These are phyloP conservation scores for Capromys pilorides DNA, from an alignment of 2,797 vertebrate genomes.

Conservation along the genomic window DNA sequence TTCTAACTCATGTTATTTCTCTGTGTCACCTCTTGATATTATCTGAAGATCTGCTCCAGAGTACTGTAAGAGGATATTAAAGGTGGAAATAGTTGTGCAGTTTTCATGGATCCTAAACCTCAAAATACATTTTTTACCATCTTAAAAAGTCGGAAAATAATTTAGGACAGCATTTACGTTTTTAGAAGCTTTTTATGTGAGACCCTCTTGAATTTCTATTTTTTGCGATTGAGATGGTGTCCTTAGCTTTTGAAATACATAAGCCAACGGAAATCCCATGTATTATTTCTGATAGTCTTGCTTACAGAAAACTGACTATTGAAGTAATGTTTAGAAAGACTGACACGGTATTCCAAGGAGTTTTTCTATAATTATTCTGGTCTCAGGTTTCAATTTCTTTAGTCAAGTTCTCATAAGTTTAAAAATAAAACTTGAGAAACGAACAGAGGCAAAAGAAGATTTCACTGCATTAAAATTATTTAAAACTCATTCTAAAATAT, in stretches of 20 bases:
- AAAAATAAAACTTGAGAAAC: neutral
- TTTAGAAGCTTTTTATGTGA: neutral
- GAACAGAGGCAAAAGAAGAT: neutral
- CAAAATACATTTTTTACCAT: neutral
- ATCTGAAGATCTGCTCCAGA: constrained; percentile 42
- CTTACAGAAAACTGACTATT: neutral
- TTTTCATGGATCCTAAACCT: constrained; percentile 1
- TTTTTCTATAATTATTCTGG: constrained; percentile 23
- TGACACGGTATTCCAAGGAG: neutral
- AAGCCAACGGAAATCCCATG: neutral
- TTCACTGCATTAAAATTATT: neutral
- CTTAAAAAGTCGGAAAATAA: neutral
- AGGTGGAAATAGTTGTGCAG: constrained; percentile 44
- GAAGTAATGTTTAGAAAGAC: neutral
- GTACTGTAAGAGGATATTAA: constrained; percentile 44
- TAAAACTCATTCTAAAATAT: constrained; percentile 52
- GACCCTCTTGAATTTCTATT: constrained; percentile 24
- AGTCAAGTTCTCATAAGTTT: neutral
- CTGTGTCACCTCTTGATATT: constrained; percentile 27
- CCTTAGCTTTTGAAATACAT: neutral
- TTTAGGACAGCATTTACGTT: neutral
- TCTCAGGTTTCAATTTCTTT: neutral
- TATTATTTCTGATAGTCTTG: neutral
- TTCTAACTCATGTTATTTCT: constrained; percentile 18
- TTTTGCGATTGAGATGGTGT: constrained; percentile 1